phyloP scores from a whole-genome alignment of 2,797 vertebrate genomes.

The Notolabrus celidotus region DNA sequence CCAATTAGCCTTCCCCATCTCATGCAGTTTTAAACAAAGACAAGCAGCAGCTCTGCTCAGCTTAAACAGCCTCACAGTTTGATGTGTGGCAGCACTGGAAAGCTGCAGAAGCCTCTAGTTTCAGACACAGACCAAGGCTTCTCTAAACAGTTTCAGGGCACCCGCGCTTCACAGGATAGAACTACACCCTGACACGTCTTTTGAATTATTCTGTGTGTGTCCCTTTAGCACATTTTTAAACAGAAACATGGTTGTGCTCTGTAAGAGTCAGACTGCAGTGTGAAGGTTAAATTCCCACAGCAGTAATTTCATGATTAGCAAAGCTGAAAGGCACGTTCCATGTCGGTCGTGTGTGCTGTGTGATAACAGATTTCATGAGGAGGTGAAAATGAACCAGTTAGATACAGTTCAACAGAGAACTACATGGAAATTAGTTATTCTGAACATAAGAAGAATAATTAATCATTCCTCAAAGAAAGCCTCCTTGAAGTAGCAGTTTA shows the following conservation, averaged over 20 bases:
- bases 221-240: conserved; percentile 61
- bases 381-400: conserved; percentile 66
- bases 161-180: conserved; percentile 64
- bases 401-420: conserved; percentile 49
- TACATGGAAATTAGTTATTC: conserved; percentile 51
- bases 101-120: conserved; percentile 64
- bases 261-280: conserved; percentile 28
- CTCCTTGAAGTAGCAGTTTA: conserved; percentile 41
- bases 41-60: conserved; percentile 57
- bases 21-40: conserved; percentile 74
- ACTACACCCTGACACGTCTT: conserved; percentile 45
- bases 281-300: conserved; percentile 54
- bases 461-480: conserved; percentile 40
- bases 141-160: conserved; percentile 66
- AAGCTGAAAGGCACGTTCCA: conserved; percentile 61
- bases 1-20: conserved; percentile 79
- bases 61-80: conserved; percentile 66
- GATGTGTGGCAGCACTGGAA: conserved; percentile 66
- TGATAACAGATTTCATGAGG: conserved; percentile 65
- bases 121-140: conserved; percentile 62
- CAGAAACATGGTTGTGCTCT: conserved; percentile 50
- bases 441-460: conserved; percentile 51
- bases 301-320: conserved; percentile 56
- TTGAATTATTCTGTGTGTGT: conserved; percentile 44
- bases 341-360: conserved; percentile 43